A percentile compares a stretch with the other conserved stretches of the same genome.
Conservation (phyloP, 1,140 invertebrate genomes). For the Neoseiulus cucumeris region DNA sequence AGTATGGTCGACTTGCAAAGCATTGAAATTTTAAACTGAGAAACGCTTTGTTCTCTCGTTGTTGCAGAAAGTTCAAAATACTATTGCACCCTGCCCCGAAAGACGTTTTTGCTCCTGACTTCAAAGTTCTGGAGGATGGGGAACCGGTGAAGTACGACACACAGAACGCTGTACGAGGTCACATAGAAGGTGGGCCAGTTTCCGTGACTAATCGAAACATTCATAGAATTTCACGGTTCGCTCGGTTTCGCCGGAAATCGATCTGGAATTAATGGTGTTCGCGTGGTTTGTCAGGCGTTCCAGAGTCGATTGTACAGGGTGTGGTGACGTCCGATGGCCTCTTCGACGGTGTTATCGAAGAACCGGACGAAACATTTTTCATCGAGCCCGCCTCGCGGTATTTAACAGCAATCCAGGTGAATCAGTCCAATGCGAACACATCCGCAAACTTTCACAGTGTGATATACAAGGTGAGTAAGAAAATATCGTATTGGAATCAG, state of each 20-base stretch:
- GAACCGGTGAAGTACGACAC: neutral
- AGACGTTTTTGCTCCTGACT: neutral
- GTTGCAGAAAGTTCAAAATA: conserved; percentile 6
- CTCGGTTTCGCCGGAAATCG: neutral
- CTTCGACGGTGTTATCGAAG: conserved; percentile 66
- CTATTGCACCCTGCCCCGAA: neutral
- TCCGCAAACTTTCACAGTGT: conserved; percentile 20
- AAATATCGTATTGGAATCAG: too few species aligned
- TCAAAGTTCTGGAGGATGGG: neutral
- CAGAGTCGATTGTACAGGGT: conserved; percentile 57
- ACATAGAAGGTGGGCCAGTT: conserved; percentile 17
- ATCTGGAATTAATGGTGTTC: neutral
- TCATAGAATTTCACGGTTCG: neutral
- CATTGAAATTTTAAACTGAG: neutral
- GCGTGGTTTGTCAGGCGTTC: conserved; percentile 43
- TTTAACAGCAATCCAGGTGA: conserved; percentile 20
- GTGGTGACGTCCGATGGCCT: conserved; percentile 62
- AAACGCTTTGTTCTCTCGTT: neutral
- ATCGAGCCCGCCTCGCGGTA: conserved; percentile 64
- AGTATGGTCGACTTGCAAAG: too few species aligned
- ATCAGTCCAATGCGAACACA: conserved; percentile 29
- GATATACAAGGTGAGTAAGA: conserved; percentile 9
- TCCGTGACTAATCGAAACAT: neutral
- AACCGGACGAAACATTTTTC: conserved; percentile 53
- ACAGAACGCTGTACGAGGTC: neutral